phyloP scores from a whole-genome alignment of 1,140 invertebrate genomes.

The Mercenaria mercenaria region DNA sequence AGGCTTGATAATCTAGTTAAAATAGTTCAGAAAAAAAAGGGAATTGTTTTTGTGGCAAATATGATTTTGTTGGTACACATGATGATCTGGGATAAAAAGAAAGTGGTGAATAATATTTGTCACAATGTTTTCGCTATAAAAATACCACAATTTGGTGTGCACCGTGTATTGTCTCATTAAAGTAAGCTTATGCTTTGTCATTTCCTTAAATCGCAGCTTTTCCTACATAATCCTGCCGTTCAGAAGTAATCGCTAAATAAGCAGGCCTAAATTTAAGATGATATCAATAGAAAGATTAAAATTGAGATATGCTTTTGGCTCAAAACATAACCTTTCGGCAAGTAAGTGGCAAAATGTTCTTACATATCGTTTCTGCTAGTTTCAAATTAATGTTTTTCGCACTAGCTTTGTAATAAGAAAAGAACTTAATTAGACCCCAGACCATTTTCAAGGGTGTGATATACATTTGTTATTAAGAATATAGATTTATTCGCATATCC shows the following conservation, averaged over 20 bases:
- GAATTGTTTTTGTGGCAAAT: no score
- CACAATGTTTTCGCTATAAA: no score
- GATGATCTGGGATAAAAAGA: no score
- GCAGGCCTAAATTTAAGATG: constrained; percentile 8
- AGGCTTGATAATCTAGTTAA: no score
- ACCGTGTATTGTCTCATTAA: not conserved
- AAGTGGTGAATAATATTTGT: no score
- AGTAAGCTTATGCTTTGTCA: constrained; percentile 29
- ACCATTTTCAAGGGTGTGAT: not conserved
- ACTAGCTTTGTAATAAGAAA: not conserved
- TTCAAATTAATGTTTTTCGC: not conserved
- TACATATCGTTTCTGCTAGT: not conserved
- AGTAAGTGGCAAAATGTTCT: not conserved
- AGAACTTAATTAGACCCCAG: constrained; percentile 36
- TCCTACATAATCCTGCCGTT: constrained; percentile 25
- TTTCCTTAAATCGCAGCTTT: constrained; percentile 41
- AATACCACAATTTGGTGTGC: not conserved
- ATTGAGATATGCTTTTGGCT: not conserved
- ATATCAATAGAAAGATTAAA: not conserved
- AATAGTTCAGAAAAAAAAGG: no score
- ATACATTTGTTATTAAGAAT: not conserved
- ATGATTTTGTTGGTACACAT: no score
- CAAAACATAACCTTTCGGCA: not conserved
- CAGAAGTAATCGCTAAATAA: not conserved
- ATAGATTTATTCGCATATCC: constrained; percentile 20